These are phyloP conservation scores for Cryptoleucopteryx plumbea DNA, from an alignment of 2,113 vertebrate species.

Conservation along the genomic window DNA sequence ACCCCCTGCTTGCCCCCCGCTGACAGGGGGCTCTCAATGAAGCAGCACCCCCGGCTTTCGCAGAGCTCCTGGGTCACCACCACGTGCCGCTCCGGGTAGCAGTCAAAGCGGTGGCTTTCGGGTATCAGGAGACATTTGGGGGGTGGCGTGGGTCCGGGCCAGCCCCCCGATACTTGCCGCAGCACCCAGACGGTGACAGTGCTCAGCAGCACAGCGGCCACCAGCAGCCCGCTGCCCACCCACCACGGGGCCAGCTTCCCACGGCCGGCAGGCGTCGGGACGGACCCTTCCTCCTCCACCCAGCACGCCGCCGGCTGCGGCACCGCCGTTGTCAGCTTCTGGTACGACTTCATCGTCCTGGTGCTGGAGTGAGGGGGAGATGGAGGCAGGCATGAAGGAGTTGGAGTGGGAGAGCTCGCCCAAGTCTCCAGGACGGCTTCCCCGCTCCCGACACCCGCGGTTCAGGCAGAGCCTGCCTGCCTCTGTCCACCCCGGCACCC, in stretches of 20 bases:
- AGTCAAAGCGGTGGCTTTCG: slow-evolving; percentile 80
- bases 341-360: slow-evolving; percentile 44
- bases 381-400: not conserved
- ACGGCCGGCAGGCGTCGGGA: fast-evolving
- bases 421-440: not conserved
- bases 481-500: not conserved
- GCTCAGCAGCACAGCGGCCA: slow-evolving; percentile 13
- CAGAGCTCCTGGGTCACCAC: slow-evolving; percentile 83
- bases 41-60: slow-evolving; percentile 83
- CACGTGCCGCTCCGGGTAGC: slow-evolving; percentile 77
- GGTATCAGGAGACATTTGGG: slow-evolving; percentile 68
- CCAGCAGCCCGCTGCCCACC: slow-evolving; percentile 36
- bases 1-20: slow-evolving; percentile 44
- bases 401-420: fast-evolving
- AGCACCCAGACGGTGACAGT: slow-evolving; percentile 55
- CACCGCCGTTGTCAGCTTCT: not conserved
- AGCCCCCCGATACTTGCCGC: not conserved
- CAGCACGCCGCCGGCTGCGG: not conserved
- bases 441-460: fast-evolving
- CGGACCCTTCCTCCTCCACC: slow-evolving; percentile 8
- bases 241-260: slow-evolving; percentile 33
- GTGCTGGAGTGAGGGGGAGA: not conserved
- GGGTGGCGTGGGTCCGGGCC: fast-evolving
- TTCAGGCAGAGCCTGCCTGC: not conserved
- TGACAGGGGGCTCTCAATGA: slow-evolving; percentile 7